Base-by-base conservation (phyloP, 1,140 invertebrate genomes). In the Drosophila nebulosa region DNA sequence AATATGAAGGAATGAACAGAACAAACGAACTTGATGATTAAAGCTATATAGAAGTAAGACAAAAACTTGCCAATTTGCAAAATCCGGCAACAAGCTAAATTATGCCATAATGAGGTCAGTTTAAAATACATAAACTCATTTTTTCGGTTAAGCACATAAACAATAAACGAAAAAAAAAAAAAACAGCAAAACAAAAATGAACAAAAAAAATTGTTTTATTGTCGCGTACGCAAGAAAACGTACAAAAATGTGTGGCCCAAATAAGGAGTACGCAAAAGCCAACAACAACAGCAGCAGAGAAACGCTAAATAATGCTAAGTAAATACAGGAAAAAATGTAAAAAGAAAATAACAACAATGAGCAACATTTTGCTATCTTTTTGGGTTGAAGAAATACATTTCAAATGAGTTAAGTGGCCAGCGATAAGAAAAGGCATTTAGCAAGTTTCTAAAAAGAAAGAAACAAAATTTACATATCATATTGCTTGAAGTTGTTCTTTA, bases 161-260 rank as follows among this genome's bases (percentile, higher is more conserved):
- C 64, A 59, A 74, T 50, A 68, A 78, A 63, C n/a, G 72, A 74
- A 36, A 51, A 60, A 30, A 62, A 59, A 64, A 64, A 70, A 42
- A 30, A 61, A 55, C 4, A 46, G 32, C 42, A 74, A 53, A 74
- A 74, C 65, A 52, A 73, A 66, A 74, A 69, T 57, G 60, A 73
- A 68, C 69, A 64, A 70, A 26, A 26, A 24, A 74, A 74, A 74
- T 74, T 60, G 56, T 67, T 74, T 74, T 74, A 74, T 74, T 74
- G 71, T 74, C 70, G 71, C 71, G 71, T 74, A 74, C 71, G 71
- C 71, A 74, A 74, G 71, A 74, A 74, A 50, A 74, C 71, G 71
- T 74, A 74, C 71, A 74, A 61, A 74, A 74, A 74, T 74, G 70
- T 74, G 71, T 74, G 70, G 63, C 71, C 71, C 71, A 74, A 74